Evolutionary conservation across 2,797 vertebrate genomes (phyloP), one percentile per base, ranked within the genome.

Genomic region (Pseudomugil gertrudae): DNA sequence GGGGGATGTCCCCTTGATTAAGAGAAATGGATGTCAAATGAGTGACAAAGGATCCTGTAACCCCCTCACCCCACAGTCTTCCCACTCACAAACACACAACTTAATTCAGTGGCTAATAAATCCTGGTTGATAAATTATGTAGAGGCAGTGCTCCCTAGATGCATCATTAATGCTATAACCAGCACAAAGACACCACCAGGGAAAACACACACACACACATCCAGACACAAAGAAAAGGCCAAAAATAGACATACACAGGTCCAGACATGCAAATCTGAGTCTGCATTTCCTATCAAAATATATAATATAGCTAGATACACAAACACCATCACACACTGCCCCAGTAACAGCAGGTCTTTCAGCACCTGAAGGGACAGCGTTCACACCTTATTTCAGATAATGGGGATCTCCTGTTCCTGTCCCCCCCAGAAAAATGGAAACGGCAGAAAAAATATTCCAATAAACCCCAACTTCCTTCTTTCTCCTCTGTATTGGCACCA

Each of bases 111-210:
- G 6, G 77, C 80, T 91, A 81, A 92, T 91, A 90, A 90, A 87
- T 89, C 78, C 76, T 77, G 72, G 57, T 87, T 91, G 75, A 91
- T 92, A 80, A 90, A 92, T 91, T 84, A 91, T 90, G 84, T 75
- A 92, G 72, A 77, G 62, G 75, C 55, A 54, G 70, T 4, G 51
- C 63, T 89, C 88, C 85, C 66, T 29, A 45, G 86, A 86, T 72
- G 65, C 85, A 83, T 87, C 87, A 90, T 89, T 91, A 91, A 88
- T 81, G 87, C 78, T 82, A 74, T 82, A 87, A 89, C 80, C 73
- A 84, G 87, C 79, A 77, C 78, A 75, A 52, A 76, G 67, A 68
- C 74, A 53, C 67, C 52, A 47, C 63, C n/a, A 9, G 64, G 85
- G 71, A 69, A 79, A 27, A 78, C 55, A 53, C 21, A 23, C 15